These are phyloP conservation scores for Pitangus sulphuratus DNA, from an alignment of 2,797 vertebrate species.

Conservation along the genomic window DNA sequence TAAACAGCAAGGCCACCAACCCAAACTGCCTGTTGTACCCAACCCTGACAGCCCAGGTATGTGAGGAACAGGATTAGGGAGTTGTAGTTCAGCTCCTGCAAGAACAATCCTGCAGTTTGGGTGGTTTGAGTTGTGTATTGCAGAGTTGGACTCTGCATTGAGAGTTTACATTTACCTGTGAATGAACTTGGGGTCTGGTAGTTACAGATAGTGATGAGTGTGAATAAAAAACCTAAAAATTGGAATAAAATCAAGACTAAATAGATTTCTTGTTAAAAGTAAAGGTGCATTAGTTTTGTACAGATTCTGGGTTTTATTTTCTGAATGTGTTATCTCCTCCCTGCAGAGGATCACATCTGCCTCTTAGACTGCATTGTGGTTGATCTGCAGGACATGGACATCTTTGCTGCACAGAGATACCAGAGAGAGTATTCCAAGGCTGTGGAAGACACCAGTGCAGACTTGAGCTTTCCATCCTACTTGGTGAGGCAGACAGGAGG, in stretches of 20 bases:
- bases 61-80: background rate
- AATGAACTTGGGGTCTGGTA: background rate
- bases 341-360: conserved; percentile 86
- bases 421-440: conserved; percentile 74
- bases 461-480: conserved; percentile 90
- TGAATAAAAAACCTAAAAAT: background rate
- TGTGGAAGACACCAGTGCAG: conserved; percentile 66
- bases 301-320: background rate
- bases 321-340: background rate
- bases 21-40: conserved; percentile 12
- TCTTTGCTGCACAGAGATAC: conserved; percentile 89
- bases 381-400: conserved; percentile 96
- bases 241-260: background rate
- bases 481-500: conserved; percentile 86
- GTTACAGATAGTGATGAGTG: background rate
- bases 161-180: background rate
- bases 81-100: background rate
- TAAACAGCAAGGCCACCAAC: conserved; percentile 34
- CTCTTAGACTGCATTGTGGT: conserved; percentile 93
- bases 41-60: conserved; percentile 76
- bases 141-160: background rate
- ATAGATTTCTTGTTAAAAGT: background rate
- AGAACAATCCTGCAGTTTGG: background rate
- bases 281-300: background rate
- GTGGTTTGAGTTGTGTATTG: background rate